Evolutionary conservation across 2,888 invertebrate species (phyloP), one percentile per base, ranked within the genome.

Genomic region (Tanytarsus gracilentus): DNA sequence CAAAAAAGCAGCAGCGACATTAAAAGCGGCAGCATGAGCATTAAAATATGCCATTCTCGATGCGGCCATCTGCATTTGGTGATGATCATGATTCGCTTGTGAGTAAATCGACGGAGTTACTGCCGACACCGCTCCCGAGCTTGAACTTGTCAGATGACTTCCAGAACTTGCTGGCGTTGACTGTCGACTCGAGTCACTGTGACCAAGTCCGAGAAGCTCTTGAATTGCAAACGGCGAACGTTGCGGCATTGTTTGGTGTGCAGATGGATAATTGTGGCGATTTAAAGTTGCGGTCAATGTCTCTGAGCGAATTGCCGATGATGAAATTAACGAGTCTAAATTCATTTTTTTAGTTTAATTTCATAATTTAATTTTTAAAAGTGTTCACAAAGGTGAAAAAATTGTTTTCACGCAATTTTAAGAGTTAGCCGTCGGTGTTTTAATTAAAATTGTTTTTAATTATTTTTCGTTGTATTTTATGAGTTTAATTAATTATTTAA

Each of bases 41-140:
- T 91, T 91, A 74, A 92, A 87, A 73, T 92, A 92, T 62, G 89
- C 89, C 82, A 91, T 90, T 40, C 91, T 78, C 67, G 86, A 86
- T 59, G 84, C 84, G 53, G 72, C 73, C 72, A 73, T 73, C 62
- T 73, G 72, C 68, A 73, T 67, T 65, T 72, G 72, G 64, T 72
- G 71, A 63, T 72, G 72, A 27, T 70, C 70, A 61, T 63, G 64
- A 62, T 65, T 39, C 64, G 64, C 63, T 66, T 36, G 67, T 61
- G 36, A 44, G 64, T 67, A 67, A 16, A 67, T 49, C 26, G 63
- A 64, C 49, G 67, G 64, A 62, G 68, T 62, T 11, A 68, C 61
- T 50, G 66, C 61, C 56, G 63, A 63, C 3, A 64, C 61, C 26
- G 64, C 60, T 21, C 40, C 27, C 7, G 48, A 23, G 7, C 21